Evolutionary conservation across 2,113 vertebrate genomes (phyloP).

Genomic region (Phoxinus phoxinus): DNA sequence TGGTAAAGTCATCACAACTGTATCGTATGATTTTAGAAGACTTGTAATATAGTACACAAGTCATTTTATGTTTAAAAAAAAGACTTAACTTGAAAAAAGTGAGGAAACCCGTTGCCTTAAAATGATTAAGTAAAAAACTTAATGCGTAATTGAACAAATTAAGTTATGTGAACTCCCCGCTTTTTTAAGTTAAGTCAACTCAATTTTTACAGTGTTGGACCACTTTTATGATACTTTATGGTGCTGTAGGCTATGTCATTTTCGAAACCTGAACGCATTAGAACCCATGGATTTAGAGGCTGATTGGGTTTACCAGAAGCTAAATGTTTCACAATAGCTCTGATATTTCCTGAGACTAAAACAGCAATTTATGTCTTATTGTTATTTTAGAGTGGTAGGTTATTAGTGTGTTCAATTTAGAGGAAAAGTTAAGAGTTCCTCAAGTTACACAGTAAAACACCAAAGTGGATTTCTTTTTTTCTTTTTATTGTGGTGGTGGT

Average conservation of each 20-base stretch:
- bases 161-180: no score
- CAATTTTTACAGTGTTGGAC: no score
- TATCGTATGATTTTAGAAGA: no score
- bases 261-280: background rate
- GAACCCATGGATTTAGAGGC: background rate
- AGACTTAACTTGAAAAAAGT: no score
- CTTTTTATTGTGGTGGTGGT: background rate
- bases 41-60: no score
- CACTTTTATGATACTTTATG: no score
- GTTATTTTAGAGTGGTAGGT: conserved; percentile 7
- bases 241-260: background rate
- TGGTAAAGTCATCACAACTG: no score
- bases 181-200: no score
- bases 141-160: no score
- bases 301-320: conserved; percentile 25
- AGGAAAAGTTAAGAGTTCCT: conserved; percentile 11
- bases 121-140: no score
- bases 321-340: conserved; percentile 32
- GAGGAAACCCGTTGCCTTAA: no score
- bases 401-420: conserved; percentile 28
- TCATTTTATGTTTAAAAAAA: no score
- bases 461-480: background rate
- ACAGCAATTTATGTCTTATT: conserved; percentile 38
- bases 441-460: background rate
- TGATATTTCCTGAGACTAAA: conserved; percentile 27